These are phyloP conservation scores for Gobionotothen gibberifrons DNA, from an alignment of 2,797 vertebrate species.

Conservation along the genomic window DNA sequence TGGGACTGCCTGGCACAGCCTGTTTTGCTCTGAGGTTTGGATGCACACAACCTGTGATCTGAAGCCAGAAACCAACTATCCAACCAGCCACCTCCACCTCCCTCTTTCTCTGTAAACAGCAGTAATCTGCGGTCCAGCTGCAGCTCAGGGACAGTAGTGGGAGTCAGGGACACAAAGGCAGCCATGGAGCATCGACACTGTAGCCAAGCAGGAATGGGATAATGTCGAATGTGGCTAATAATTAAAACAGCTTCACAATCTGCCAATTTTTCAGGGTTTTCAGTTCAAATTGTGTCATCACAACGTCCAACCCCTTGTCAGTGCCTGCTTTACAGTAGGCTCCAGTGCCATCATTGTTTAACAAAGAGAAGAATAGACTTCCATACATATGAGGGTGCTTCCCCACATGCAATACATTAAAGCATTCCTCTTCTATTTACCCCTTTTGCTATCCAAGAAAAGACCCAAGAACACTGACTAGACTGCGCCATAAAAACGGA, in stretches of 20 bases:
- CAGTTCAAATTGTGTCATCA: slow-evolving; percentile 12
- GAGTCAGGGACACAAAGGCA: slow-evolving; percentile 48
- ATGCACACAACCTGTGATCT: slow-evolving; percentile 68
- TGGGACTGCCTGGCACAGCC: slow-evolving; percentile 20
- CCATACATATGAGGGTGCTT: slow-evolving; percentile 39
- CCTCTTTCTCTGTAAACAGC: slow-evolving; percentile 58
- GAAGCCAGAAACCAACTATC: slow-evolving; percentile 60
- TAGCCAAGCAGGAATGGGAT: slow-evolving; percentile 7
- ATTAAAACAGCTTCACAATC: slow-evolving; percentile 5
- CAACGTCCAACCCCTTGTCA: slow-evolving; percentile 16
- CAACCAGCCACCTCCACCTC: slow-evolving; percentile 48
- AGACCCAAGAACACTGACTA: slow-evolving; percentile 56
- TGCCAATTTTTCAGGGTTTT: not conserved
- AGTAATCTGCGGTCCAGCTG: slow-evolving; percentile 75
- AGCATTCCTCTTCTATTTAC: slow-evolving; percentile 52
- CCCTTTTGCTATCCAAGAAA: slow-evolving; percentile 51
- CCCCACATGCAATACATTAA: slow-evolving; percentile 54
- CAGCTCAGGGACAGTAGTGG: slow-evolving; percentile 65
- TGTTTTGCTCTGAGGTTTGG: slow-evolving; percentile 52
- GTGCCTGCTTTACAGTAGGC: slow-evolving; percentile 13
- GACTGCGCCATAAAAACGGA: slow-evolving; percentile 65
- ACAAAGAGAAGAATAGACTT: slow-evolving; percentile 30
- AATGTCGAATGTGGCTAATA: slow-evolving; percentile 1
- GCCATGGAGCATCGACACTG: slow-evolving; percentile 17
- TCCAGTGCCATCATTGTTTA: slow-evolving; percentile 40